Conservation (phyloP, 2,888 invertebrate species). For the Thalpophila matura region DNA sequence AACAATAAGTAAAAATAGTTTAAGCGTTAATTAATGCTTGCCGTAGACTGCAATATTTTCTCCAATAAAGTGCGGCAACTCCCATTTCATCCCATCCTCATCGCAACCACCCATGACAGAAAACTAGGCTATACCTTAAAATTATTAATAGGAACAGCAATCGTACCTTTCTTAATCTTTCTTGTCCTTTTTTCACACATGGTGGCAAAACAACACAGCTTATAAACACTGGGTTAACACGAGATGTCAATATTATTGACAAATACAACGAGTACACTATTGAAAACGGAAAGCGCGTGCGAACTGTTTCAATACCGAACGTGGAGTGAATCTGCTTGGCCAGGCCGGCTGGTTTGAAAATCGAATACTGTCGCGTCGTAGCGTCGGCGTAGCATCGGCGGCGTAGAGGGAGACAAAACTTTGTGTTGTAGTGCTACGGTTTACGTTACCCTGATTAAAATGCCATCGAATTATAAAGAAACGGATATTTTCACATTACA, state of each 20-base stretch:
- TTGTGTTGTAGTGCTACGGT: constrained; percentile 57
- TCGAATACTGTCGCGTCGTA: constrained; percentile 65
- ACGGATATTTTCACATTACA: background rate
- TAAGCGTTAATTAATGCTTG: too few species aligned
- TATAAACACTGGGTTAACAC: constrained; percentile 67
- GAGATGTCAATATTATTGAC: constrained; percentile 54
- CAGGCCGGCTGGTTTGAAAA: constrained; percentile 67
- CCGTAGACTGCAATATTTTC: constrained; percentile 1
- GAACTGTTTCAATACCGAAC: constrained; percentile 59
- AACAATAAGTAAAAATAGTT: too few species aligned
- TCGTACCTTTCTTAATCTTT: constrained; percentile 80
- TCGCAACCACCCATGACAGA: constrained; percentile 9
- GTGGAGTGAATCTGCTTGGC: constrained; percentile 62
- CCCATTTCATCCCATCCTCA: constrained; percentile 13
- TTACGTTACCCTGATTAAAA: constrained; percentile 52
- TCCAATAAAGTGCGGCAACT: background rate
- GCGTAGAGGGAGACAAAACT: constrained; percentile 55
- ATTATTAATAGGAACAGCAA: background rate
- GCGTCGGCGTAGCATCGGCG: constrained; percentile 45
- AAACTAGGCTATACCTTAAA: constrained; percentile 3
- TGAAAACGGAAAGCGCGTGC: constrained; percentile 59
- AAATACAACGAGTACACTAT: constrained; percentile 47
- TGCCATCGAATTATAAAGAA: background rate
- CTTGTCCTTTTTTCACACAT: constrained; percentile 84
- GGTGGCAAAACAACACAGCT: constrained; percentile 68